Conservation (phyloP, 2,113 vertebrate genomes). For the Andinoacara biseriatus region DNA sequence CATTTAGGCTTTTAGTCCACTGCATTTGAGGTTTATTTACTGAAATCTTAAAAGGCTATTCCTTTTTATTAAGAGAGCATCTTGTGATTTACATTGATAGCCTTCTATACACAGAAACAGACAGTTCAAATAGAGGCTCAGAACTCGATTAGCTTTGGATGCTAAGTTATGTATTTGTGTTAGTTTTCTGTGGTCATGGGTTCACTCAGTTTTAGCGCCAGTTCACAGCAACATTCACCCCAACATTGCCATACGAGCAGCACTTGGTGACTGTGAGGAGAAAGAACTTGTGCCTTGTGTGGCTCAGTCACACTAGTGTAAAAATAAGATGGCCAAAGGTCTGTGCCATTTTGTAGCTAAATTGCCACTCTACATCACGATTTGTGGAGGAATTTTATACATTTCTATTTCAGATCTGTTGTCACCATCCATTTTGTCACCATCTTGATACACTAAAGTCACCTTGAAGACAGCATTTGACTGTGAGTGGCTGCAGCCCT, state of each 20-base stretch:
- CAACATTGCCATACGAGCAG: background rate
- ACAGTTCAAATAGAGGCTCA: background rate
- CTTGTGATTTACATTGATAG: background rate
- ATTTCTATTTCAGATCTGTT: background rate
- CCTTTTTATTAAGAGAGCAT: background rate
- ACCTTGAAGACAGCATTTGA: background rate
- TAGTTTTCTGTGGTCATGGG: background rate
- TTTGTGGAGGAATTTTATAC: background rate
- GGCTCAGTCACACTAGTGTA: background rate
- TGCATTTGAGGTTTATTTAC: rapidly evolving
- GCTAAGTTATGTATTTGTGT: background rate
- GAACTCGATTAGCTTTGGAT: background rate
- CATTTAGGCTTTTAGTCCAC: background rate
- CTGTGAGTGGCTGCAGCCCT: background rate
- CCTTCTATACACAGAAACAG: background rate
- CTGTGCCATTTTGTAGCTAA: no score
- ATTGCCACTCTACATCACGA: background rate
- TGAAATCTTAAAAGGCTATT: background rate
- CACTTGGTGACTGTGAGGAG: background rate
- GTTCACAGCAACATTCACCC: background rate
- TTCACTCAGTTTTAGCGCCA: background rate
- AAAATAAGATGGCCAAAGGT: background rate
- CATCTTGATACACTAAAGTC: background rate
- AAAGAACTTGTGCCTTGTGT: background rate
- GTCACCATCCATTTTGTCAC: no score